These are phyloP conservation scores for Hermodice carunculata DNA, from an alignment of 2,888 invertebrate species.

Conservation along the genomic window DNA sequence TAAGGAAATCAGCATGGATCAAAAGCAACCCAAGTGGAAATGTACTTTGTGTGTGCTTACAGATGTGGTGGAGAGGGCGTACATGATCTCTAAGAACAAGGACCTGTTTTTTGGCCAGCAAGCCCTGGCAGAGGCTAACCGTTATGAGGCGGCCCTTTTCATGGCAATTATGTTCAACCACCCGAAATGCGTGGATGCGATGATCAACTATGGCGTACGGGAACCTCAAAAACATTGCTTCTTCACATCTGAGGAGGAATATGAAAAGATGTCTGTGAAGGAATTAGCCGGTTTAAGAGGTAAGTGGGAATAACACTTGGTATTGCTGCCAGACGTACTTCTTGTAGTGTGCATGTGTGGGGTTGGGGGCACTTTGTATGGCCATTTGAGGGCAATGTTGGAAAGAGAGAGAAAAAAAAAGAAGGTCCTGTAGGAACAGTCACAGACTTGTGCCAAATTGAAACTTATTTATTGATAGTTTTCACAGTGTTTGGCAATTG, in stretches of 20 bases:
- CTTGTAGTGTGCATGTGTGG: neutral
- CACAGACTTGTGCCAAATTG: no score
- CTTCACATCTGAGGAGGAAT: slow-evolving; percentile 7
- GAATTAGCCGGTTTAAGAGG: no score
- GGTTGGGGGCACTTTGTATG: no score
- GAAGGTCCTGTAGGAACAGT: no score
- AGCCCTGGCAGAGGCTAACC: slow-evolving; percentile 42
- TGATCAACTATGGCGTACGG: slow-evolving; percentile 31
- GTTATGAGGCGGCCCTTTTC: slow-evolving; percentile 44
- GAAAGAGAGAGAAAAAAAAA: no score
- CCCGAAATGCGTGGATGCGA: slow-evolving; percentile 38
- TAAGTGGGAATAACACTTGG: neutral
- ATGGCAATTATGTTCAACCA: slow-evolving; percentile 42
- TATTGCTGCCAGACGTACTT: neutral
- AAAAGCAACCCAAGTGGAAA: neutral
- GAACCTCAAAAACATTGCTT: slow-evolving; percentile 30
- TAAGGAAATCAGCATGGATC: neutral
- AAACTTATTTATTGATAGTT: no score
- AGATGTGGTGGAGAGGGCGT: slow-evolving; percentile 45
- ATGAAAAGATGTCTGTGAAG: slow-evolving; percentile 3
- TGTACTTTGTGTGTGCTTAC: neutral
- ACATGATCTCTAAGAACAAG: slow-evolving; percentile 45
- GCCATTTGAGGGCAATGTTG: no score
- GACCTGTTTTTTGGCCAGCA: slow-evolving; percentile 36
- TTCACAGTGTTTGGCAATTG: no score